Evolutionary conservation across 2,888 invertebrate species (phyloP), one percentile per base, ranked within the genome.

Genomic region (Cephus sareptanus): DNA sequence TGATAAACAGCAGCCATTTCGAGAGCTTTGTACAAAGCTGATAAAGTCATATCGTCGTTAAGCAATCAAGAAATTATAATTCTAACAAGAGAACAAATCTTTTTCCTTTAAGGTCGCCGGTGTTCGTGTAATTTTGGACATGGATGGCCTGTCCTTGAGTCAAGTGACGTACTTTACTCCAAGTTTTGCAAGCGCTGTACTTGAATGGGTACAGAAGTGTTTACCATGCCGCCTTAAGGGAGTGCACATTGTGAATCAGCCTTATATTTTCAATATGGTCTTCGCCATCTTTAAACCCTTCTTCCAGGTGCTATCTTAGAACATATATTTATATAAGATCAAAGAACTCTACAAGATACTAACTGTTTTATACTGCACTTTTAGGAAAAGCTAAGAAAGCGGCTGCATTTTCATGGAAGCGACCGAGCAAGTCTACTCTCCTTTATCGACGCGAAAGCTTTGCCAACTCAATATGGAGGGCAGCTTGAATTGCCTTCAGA

Each of bases 211-310:
- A 33, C 93, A 97, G 95, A 97, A 97, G 87, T 96, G 96, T 87
- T 94, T 97, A 40, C 97, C 98, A 0, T 93, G 95, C 81, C 94
- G 98, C 75, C 92, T 98, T 73, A 97, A 97, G 91, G 97, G 94
- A 0, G 95, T 98, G 4, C 98, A 98, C 89, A 93, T 98, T 75
- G 93, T 98, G n/a, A 97, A 97, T 90, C 97, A 98, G 89, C 96
- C 98, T 0, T 95, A 94, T 83, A 93, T 97, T 80, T 98, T 98
- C 92, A 97, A 97, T 88, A 95, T 97, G 94, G 92, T 97, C 4
- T 98, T 96, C 87, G 95, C 96, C 12, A 93, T 98, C 77, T 96
- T 98, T 91, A 97, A 97, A 89, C 98, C 98, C 0, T 98, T 98
- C 89, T 92, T 98, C 84, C 79, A 89, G 80, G 91, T 91, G 83